A percentile compares a stretch with the other conserved stretches of the same genome.
phyloP scores from a whole-genome alignment of 1,140 invertebrate genomes.

The Drosophila obscura region DNA sequence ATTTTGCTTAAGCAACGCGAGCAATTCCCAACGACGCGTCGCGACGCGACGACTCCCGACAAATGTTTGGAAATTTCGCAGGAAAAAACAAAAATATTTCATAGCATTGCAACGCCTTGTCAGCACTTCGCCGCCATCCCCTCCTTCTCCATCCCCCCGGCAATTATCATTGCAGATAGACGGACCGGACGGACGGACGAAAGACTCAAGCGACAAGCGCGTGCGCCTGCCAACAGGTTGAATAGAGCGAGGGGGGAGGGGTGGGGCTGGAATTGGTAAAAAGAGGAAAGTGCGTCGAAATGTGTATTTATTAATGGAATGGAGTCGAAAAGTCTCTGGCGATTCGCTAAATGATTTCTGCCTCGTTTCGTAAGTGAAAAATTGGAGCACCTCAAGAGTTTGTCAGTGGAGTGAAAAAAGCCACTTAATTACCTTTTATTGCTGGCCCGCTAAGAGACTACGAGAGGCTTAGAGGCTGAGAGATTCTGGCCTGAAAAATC shows the following conservation, averaged over 20 bases:
- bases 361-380: conserved; percentile 61
- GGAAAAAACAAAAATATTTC: conserved; percentile 34
- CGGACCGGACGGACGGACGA: conserved; percentile 12
- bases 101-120: conserved; percentile 45
- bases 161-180: conserved; percentile 30
- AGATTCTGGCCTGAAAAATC: conserved; percentile 19
- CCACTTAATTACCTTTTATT: conserved; percentile 55
- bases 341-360: conserved; percentile 40
- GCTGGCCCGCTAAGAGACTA: background rate
- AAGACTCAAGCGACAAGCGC: conserved; percentile 52
- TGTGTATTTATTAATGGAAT: conserved; percentile 65
- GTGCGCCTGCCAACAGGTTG: conserved; percentile 40
- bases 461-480: too few species aligned
- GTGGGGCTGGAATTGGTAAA: background rate
- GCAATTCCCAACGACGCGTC: conserved; percentile 19
- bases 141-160: conserved; percentile 1
- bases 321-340: conserved; percentile 8
- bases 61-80: conserved; percentile 42
- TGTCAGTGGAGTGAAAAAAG: conserved; percentile 45
- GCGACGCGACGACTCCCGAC: conserved; percentile 4
- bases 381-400: conserved; percentile 52
- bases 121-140: background rate
- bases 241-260: background rate
- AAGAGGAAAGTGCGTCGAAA: conserved; percentile 66
- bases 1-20: conserved; percentile 44